Conservation (phyloP, 2,888 invertebrate species). For the Lagria hirta region DNA sequence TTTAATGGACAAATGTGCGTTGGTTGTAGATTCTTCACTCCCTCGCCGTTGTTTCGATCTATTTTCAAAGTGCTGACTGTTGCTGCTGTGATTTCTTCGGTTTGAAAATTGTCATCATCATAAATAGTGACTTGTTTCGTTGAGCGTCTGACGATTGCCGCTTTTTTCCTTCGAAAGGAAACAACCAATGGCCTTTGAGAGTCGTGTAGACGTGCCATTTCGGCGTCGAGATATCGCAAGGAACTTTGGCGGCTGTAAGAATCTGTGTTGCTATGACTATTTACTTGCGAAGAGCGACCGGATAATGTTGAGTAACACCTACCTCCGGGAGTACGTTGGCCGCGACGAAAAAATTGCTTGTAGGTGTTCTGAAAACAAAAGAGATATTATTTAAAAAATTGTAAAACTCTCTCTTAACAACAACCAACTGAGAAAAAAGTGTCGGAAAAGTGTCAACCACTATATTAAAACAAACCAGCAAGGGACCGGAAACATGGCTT, state of each 20-base stretch:
- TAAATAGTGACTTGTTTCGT: conserved; percentile 26
- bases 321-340: conserved; percentile 40
- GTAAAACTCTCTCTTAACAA: conserved; percentile 1
- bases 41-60: conserved; percentile 23
- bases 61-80: conserved; percentile 7
- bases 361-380: conserved; percentile 46
- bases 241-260: conserved; percentile 50
- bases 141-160: conserved; percentile 25
- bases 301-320: conserved; percentile 50
- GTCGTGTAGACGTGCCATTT: conserved; percentile 49
- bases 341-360: conserved; percentile 42
- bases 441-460: too few species aligned
- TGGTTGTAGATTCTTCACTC: conserved; percentile 38
- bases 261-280: conserved; percentile 50
- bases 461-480: too few species aligned
- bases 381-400: too few species aligned
- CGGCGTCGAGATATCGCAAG: conserved; percentile 50
- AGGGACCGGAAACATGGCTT: too few species aligned
- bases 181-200: conserved; percentile 52
- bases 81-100: conserved; percentile 17
- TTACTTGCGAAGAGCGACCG: conserved; percentile 46
- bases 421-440: too few species aligned
- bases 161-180: conserved; percentile 48
- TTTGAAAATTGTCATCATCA: conserved; percentile 20
- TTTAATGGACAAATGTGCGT: conserved; percentile 41